These are phyloP conservation scores for Sciurus vulgaris DNA, from an alignment of 2,797 vertebrate species.

Conservation along the genomic window DNA sequence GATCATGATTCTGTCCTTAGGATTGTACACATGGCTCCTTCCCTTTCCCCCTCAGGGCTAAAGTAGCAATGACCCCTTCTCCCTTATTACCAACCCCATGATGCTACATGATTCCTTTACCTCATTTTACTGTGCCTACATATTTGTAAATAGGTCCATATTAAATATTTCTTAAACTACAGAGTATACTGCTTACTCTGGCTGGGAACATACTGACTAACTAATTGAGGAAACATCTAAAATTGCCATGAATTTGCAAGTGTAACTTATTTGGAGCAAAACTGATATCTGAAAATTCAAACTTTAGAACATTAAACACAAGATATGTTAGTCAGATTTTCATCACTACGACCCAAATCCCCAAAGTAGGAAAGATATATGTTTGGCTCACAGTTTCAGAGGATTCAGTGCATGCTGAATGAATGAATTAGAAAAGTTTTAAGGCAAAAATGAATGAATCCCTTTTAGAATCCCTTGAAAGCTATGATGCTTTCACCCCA, in stretches of 20 bases:
- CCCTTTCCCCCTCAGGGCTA: neutral
- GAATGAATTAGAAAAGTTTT: neutral
- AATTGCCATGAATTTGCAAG: neutral
- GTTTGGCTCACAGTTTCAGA: too few species aligned
- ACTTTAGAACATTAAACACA: neutral
- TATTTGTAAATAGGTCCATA: neutral
- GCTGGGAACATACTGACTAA: neutral
- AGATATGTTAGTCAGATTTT: too few species aligned
- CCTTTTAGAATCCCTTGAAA: neutral
- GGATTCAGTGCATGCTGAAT: too few species aligned
- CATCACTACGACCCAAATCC: too few species aligned
- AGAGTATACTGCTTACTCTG: neutral
- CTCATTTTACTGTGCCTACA: neutral
- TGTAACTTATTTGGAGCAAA: neutral
- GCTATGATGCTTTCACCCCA: neutral
- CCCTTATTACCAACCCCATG: neutral
- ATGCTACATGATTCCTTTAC: neutral
- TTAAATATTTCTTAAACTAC: neutral
- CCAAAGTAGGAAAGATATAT: too few species aligned
- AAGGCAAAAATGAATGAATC: neutral
- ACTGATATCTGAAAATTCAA: neutral
- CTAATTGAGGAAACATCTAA: neutral
- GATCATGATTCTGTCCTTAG: neutral
- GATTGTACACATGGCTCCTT: neutral
- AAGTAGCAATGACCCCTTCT: neutral